Conservation (phyloP, 2,113 vertebrate species). For the Clarias macrocephalus region DNA sequence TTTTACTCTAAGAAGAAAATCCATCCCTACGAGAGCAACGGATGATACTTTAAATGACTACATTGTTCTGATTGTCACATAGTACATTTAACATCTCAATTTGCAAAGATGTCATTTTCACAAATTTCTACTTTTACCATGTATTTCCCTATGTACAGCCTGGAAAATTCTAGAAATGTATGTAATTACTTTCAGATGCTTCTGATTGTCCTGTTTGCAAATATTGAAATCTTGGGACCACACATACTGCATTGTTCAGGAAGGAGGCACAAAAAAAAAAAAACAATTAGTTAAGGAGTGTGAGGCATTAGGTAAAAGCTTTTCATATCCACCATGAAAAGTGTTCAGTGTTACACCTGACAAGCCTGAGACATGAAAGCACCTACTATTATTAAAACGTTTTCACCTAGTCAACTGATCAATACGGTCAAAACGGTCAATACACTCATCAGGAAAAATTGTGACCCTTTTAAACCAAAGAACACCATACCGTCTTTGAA, state of each 20-base stretch:
- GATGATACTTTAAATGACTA: not conserved
- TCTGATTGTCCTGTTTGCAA: not conserved
- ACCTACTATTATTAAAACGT: too few relatives aligned
- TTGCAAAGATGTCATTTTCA: too few relatives aligned
- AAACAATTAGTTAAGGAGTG: too few relatives aligned
- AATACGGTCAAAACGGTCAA: too few relatives aligned
- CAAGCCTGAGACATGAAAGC: too few relatives aligned
- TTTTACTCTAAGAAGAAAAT: not conserved
- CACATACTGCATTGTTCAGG: too few relatives aligned
- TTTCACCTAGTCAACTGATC: too few relatives aligned
- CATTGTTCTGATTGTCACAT: not conserved
- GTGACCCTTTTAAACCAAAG: not conserved
- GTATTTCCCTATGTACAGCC: not conserved
- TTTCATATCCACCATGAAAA: too few relatives aligned
- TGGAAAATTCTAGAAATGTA: not conserved
- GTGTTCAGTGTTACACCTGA: too few relatives aligned
- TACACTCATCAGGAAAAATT: not conserved
- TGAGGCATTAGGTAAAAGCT: too few relatives aligned
- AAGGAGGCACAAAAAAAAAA: not conserved
- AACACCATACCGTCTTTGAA: not conserved
- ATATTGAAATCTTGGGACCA: not conserved
- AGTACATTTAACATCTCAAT: not conserved
- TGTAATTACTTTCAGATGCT: not conserved
- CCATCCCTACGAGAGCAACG: not conserved
- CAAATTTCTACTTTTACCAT: too few relatives aligned